Evolutionary conservation across 2,888 invertebrate genomes (phyloP).

Genomic region (Temnothorax unifasciatus): DNA sequence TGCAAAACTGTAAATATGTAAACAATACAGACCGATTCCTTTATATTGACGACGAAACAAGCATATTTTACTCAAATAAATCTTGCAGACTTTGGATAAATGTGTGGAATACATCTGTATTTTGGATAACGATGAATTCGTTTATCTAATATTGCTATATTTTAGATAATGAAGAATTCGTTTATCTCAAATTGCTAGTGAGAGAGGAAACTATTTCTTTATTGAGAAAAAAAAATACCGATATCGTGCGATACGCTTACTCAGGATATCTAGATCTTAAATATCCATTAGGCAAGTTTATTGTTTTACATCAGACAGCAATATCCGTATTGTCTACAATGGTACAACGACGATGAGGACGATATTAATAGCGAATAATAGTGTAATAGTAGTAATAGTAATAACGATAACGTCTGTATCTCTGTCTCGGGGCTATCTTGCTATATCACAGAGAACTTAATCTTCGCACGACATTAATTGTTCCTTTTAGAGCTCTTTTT

Average conservation of each 20-base stretch:
- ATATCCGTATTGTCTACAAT: conserved; percentile 73
- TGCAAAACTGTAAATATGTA: conserved; percentile 13
- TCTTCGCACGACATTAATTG: conserved; percentile 63
- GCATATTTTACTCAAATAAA: conserved; percentile 31
- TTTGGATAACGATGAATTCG: background rate
- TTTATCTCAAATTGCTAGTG: background rate
- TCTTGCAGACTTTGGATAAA: background rate
- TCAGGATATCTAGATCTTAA: conserved; percentile 51
- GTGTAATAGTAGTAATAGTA: conserved; percentile 75
- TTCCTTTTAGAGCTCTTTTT: conserved; percentile 55
- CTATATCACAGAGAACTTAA: conserved; percentile 85
- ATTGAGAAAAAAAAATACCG: background rate
- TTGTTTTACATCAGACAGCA: conserved; percentile 79
- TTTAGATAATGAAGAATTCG: too few species aligned
- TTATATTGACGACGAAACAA: conserved; percentile 23
- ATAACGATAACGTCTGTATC: conserved; percentile 81
- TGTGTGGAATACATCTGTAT: background rate
- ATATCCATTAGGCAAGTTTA: conserved; percentile 81
- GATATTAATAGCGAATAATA: conserved; percentile 69
- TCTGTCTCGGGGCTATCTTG: conserved; percentile 81
- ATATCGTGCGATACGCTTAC: background rate
- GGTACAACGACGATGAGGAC: conserved; percentile 72
- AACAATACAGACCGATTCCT: conserved; percentile 19
- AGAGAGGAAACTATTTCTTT: background rate
- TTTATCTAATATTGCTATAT: too few species aligned